These are phyloP conservation scores for Acrobasis suavella DNA, from an alignment of 2,888 invertebrate genomes.

Conservation along the genomic window DNA sequence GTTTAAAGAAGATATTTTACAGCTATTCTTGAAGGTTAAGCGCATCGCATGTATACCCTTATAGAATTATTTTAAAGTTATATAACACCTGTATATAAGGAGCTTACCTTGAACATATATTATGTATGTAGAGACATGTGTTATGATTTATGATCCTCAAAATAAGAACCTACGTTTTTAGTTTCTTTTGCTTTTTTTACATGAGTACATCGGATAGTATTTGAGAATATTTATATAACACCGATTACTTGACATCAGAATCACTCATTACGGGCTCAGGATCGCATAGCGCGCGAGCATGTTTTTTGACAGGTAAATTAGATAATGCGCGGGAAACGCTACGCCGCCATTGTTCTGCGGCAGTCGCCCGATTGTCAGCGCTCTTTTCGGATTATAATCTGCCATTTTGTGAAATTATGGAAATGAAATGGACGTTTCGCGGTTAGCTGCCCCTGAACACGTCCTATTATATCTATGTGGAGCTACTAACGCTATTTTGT, in stretches of 20 bases:
- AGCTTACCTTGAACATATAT: neutral
- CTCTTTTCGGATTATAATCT: constrained; percentile 74
- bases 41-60: too few species aligned
- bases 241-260: constrained; percentile 16
- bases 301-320: constrained; percentile 78
- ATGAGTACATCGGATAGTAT: neutral
- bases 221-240: constrained; percentile 39
- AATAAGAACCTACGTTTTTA: too few species aligned
- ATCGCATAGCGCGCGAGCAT: constrained; percentile 49
- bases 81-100: too few species aligned
- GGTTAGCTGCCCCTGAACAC: constrained; percentile 68
- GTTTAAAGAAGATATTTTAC: too few species aligned
- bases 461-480: constrained; percentile 33
- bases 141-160: too few species aligned
- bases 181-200: too few species aligned
- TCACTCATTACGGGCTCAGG: constrained; percentile 5
- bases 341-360: constrained; percentile 67
- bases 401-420: constrained; percentile 77
- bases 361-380: constrained; percentile 66
- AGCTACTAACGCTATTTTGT: constrained; percentile 55
- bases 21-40: too few species aligned
- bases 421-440: constrained; percentile 78
- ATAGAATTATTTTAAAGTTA: too few species aligned
- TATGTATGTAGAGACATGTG: too few species aligned
- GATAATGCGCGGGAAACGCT: constrained; percentile 70